phyloP scores from a whole-genome alignment of 2,888 invertebrate species.

The Xanthorhoe designata region DNA sequence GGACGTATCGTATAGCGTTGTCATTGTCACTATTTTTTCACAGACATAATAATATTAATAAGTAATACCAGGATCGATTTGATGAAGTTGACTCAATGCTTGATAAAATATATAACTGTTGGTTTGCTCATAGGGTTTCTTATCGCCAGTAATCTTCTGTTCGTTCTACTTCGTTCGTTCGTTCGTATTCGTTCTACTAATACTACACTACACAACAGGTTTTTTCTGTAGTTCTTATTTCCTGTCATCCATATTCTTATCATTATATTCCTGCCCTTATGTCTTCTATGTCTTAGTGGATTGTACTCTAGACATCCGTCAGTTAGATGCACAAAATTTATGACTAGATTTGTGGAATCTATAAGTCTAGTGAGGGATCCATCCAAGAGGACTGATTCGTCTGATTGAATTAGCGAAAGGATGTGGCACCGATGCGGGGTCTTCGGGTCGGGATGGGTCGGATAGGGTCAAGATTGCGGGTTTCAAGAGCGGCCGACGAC shows the following conservation, averaged over 20 bases:
- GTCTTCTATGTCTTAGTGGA: background rate
- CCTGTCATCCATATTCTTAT: background rate
- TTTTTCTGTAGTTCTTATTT: too few species aligned
- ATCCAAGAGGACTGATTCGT: slow-evolving; percentile 26
- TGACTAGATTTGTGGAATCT: too few species aligned
- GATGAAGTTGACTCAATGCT: too few species aligned
- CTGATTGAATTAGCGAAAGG: slow-evolving; percentile 76
- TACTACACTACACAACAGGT: too few species aligned
- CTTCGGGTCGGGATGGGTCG: slow-evolving; percentile 52
- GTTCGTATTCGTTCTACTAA: too few species aligned
- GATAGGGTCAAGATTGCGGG: slow-evolving; percentile 54
- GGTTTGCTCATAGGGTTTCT: too few species aligned
- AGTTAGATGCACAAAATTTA: slow-evolving; percentile 10
- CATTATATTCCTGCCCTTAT: background rate
- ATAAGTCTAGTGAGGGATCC: slow-evolving; percentile 19
- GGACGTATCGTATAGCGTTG: background rate
- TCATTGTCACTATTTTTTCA: too few species aligned
- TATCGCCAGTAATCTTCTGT: too few species aligned
- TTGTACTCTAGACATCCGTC: background rate
- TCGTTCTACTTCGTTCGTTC: too few species aligned
- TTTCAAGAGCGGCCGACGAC: slow-evolving; percentile 51
- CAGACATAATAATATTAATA: too few species aligned
- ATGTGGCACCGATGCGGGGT: slow-evolving; percentile 57
- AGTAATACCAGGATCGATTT: too few species aligned
- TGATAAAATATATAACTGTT: too few species aligned